Percentiles rank a stretch among this genome's conserved stretches.
These are phyloP conservation scores for Ailuropoda melanoleuca DNA, from an alignment of 2,113 vertebrate species.

Conservation along the genomic window DNA sequence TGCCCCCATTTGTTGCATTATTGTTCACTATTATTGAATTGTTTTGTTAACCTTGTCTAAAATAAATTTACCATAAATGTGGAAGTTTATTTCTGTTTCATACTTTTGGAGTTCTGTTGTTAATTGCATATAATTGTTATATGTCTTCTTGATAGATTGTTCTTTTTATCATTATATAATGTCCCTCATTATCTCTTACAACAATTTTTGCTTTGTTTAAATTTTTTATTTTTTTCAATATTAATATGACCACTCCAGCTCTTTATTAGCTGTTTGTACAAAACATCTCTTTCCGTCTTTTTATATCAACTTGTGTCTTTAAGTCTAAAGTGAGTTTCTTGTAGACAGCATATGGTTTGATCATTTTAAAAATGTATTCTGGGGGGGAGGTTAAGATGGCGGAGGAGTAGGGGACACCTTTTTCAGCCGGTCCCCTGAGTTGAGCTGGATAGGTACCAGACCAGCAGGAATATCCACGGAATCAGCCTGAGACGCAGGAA, in stretches of 20 bases:
- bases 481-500: no score
- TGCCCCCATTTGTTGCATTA: background rate
- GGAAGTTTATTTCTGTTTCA: background rate
- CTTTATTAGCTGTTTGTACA: background rate
- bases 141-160: background rate
- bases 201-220: background rate
- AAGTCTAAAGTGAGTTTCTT: background rate
- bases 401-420: no score
- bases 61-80: background rate
- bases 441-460: no score
- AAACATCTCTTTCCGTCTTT: background rate
- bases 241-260: background rate
- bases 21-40: background rate
- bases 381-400: no score
- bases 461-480: no score
- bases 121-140: background rate
- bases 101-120: background rate
- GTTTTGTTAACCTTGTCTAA: background rate
- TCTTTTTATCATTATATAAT: background rate
- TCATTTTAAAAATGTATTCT: background rate
- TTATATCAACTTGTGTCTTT: background rate
- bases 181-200: background rate
- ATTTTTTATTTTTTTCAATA: background rate
- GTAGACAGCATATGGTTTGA: background rate
- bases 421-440: no score